These are phyloP conservation scores for Tetragnatha montana DNA, from an alignment of 2,888 invertebrate genomes.

Conservation along the genomic window DNA sequence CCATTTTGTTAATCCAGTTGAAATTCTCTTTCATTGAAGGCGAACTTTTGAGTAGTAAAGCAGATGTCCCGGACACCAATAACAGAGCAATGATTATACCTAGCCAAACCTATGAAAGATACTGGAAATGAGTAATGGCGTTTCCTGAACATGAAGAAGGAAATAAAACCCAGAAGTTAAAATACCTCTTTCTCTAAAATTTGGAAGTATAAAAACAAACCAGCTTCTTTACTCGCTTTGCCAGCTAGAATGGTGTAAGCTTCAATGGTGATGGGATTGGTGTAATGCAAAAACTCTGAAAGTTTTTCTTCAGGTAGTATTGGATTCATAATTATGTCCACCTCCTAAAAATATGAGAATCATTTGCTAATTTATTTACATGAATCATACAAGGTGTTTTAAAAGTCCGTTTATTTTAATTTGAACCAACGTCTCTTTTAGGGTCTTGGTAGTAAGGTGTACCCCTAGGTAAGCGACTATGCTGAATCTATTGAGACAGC, in stretches of 20 bases:
- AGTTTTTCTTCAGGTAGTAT: slow-evolving; percentile 28
- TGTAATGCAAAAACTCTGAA: slow-evolving; percentile 28
- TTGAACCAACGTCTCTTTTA: too few species aligned
- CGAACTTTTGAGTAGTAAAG: background rate
- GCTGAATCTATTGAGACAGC: too few species aligned
- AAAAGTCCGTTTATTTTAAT: too few species aligned
- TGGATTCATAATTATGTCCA: slow-evolving; percentile 61
- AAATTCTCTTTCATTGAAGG: background rate
- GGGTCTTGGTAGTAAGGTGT: too few species aligned
- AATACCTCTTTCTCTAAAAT: slow-evolving; percentile 46
- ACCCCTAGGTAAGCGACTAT: too few species aligned
- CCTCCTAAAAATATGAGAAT: slow-evolving; percentile 38
- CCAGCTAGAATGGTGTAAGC: slow-evolving; percentile 58
- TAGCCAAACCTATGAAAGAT: slow-evolving; percentile 39
- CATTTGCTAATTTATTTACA: too few species aligned
- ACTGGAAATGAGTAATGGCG: background rate
- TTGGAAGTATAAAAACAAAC: slow-evolving; percentile 59
- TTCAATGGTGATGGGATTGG: slow-evolving; percentile 64
- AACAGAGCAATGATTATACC: slow-evolving; percentile 20
- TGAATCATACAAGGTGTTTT: too few species aligned
- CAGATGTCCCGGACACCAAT: slow-evolving; percentile 9
- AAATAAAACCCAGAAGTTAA: background rate
- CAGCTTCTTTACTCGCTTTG: slow-evolving; percentile 32
- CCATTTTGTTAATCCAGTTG: background rate
- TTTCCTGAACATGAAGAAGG: too few species aligned